Percentiles rank a stretch among this genome's conserved stretches.
phyloP scores from a whole-genome alignment of 2,888 invertebrate species.

The Cryptocephalus primarius region DNA sequence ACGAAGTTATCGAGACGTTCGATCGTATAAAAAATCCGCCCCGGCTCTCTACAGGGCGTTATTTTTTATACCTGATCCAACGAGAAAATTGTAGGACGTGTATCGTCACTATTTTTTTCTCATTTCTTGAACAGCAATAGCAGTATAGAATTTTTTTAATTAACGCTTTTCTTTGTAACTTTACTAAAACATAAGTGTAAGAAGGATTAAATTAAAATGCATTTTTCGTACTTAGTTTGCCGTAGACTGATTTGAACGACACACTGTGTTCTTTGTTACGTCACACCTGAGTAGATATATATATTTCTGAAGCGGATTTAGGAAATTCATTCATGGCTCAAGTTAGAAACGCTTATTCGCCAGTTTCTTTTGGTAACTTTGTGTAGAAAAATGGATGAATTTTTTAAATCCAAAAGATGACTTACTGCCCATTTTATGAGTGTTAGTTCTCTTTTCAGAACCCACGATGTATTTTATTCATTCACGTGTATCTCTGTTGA shows the following conservation, averaged over 20 bases:
- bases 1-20: too few relatives aligned
- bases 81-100: too few relatives aligned
- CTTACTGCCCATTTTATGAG: too few relatives aligned
- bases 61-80: too few relatives aligned
- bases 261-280: slow-evolving; percentile 20
- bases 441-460: slow-evolving; percentile 1
- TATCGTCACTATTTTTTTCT: too few relatives aligned
- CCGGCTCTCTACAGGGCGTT: too few relatives aligned
- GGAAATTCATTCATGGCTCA: not conserved
- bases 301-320: not conserved
- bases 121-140: slow-evolving; percentile 14
- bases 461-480: slow-evolving; percentile 4
- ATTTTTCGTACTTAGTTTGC: slow-evolving; percentile 15
- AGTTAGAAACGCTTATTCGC: too few relatives aligned
- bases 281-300: slow-evolving; percentile 16
- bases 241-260: slow-evolving; percentile 20
- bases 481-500: slow-evolving; percentile 9
- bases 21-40: too few relatives aligned
- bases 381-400: not conserved
- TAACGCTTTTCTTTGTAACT: slow-evolving; percentile 3
- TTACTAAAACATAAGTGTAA: too few relatives aligned
- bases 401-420: too few relatives aligned
- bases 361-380: too few relatives aligned
- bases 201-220: slow-evolving; percentile 2
- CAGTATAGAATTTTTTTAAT: slow-evolving; percentile 11